Percentiles rank a stretch among this genome's conserved stretches.
Evolutionary conservation across 2,113 vertebrate species (phyloP).

Genomic region (Falco punctatus): DNA sequence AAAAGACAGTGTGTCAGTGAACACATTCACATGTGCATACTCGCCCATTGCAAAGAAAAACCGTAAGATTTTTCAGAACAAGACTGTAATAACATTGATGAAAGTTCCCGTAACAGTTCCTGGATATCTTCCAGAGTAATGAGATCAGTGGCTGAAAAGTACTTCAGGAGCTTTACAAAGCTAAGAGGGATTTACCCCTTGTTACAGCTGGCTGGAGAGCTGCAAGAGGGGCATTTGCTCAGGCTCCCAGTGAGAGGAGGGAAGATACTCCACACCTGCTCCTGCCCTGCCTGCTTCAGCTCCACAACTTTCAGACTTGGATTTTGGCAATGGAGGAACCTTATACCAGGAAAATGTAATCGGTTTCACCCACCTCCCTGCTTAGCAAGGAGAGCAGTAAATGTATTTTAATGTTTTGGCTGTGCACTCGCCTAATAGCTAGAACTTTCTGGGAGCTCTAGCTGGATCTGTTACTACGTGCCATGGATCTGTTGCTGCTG

Average conservation of each 20-base stretch:
- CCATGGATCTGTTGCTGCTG: not conserved
- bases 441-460: not conserved
- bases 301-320: not conserved
- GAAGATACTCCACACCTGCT: not conserved
- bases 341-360: not conserved
- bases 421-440: fast-evolving
- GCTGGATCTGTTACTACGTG: not conserved
- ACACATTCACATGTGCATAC: fast-evolving
- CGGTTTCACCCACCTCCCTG: not conserved
- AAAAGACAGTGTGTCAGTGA: not conserved
- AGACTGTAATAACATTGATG: not conserved
- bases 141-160: not conserved
- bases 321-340: not conserved
- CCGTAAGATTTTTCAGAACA: fast-evolving
- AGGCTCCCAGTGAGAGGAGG: not conserved
- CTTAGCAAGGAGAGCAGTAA: not conserved
- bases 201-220: not conserved
- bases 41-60: not conserved
- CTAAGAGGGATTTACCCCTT: not conserved
- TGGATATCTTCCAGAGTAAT: not conserved
- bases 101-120: not conserved
- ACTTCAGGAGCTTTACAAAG: not conserved
- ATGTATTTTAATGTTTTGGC: not conserved
- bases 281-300: not conserved
- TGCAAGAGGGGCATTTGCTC: not conserved